A percentile compares a stretch with the other conserved stretches of the same genome.
phyloP scores from a whole-genome alignment of 2,797 vertebrate species.

The Sebastolobus alascanus region DNA sequence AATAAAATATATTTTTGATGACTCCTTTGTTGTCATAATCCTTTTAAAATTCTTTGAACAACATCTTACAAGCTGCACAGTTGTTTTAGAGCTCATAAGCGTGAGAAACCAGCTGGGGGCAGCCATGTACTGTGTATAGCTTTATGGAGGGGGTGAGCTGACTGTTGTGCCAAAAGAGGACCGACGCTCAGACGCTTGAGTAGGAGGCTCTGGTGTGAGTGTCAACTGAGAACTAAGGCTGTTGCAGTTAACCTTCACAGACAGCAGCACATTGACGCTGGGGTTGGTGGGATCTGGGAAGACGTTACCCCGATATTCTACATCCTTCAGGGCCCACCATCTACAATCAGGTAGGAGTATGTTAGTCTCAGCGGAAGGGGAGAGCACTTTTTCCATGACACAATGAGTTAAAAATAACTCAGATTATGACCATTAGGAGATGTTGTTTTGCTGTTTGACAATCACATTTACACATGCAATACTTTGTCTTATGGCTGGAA shows the following conservation, averaged over 20 bases:
- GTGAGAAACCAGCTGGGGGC: constrained; percentile 74
- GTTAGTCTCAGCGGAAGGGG: constrained; percentile 46
- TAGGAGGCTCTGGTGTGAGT: constrained; percentile 54
- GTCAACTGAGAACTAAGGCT: constrained; percentile 60
- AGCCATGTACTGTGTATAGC: constrained; percentile 58
- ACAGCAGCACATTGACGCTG: constrained; percentile 50
- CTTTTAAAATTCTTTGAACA: not conserved
- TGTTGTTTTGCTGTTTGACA: constrained; percentile 43
- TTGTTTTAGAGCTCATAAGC: constrained; percentile 18
- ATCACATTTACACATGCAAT: not conserved
- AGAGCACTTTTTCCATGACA: constrained; percentile 72
- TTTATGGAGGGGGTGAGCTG: constrained; percentile 19
- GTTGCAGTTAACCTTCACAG: constrained; percentile 71
- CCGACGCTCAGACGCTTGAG: constrained; percentile 47
- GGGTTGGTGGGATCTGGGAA: constrained; percentile 50
- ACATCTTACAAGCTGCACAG: not conserved
- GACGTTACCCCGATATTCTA: constrained; percentile 61
- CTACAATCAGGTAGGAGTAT: constrained; percentile 74
- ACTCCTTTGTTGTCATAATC: constrained; percentile 4
- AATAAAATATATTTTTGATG: constrained; percentile 54
- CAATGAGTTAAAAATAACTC: constrained; percentile 78
- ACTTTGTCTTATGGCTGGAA: not conserved
- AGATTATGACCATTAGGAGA: constrained; percentile 31
- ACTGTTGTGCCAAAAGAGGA: constrained; percentile 69
- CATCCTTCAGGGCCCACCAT: constrained; percentile 50